A percentile compares a stretch with the other conserved stretches of the same genome.
Evolutionary conservation across 2,888 invertebrate genomes (phyloP).

Genomic region (Agrochola lychnidis): DNA sequence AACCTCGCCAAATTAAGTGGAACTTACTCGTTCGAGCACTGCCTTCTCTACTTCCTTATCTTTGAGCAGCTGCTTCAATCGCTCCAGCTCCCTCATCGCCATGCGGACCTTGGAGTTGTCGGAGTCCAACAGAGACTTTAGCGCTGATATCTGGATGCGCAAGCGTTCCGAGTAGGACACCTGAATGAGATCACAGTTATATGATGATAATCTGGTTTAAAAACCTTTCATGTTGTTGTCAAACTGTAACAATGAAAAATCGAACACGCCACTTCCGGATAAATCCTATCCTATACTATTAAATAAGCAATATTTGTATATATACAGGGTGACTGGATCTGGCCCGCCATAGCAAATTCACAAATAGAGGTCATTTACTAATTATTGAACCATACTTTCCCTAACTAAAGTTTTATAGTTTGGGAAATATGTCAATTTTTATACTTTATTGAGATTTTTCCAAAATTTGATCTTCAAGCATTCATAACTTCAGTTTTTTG

Average conservation of each 20-base stretch:
- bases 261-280: not conserved
- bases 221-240: not conserved
- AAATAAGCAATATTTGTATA: too few relatives aligned
- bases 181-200: conserved; percentile 63
- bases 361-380: too few relatives aligned
- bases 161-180: conserved; percentile 85
- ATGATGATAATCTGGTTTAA: not conserved
- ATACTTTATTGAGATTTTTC: too few relatives aligned
- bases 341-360: too few relatives aligned
- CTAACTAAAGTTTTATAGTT: too few relatives aligned
- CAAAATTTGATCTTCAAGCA: too few relatives aligned
- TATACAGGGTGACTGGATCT: too few relatives aligned
- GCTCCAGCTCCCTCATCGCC: conserved; percentile 86
- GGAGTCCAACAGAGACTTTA: conserved; percentile 90
- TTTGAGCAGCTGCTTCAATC: conserved; percentile 84
- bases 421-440: too few relatives aligned
- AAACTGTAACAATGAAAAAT: not conserved
- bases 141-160: conserved; percentile 90
- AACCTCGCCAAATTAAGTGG: not conserved
- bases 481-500: too few relatives aligned
- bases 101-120: conserved; percentile 90
- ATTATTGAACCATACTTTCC: too few relatives aligned
- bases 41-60: conserved; percentile 86
- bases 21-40: conserved; percentile 80
- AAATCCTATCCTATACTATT: not conserved